A percentile compares a stretch with the other conserved stretches of the same genome.
phyloP scores from a whole-genome alignment of 2,888 invertebrate genomes.

The Diarsia brunnea region DNA sequence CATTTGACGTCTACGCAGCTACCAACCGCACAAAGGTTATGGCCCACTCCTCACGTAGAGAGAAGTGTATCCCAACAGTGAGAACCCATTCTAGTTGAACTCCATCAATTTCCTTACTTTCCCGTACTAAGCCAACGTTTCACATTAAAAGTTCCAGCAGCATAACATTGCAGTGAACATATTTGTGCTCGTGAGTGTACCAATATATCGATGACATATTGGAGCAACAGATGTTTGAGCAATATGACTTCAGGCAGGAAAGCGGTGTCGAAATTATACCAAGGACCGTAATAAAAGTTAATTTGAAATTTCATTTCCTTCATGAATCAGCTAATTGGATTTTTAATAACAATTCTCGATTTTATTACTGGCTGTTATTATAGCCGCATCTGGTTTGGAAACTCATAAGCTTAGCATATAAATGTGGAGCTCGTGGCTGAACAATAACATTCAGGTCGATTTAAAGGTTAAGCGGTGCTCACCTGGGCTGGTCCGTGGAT shows the following conservation, averaged over 20 bases:
- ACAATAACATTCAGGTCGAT: no score
- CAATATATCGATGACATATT: slow-evolving; percentile 54
- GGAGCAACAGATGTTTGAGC: slow-evolving; percentile 55
- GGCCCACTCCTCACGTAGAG: no score
- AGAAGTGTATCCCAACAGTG: no score
- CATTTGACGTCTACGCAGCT: background rate
- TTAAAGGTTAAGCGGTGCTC: no score
- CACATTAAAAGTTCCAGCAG: background rate
- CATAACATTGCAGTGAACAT: background rate
- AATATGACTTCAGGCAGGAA: slow-evolving; percentile 46
- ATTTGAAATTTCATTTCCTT: slow-evolving; percentile 54
- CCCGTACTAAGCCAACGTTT: background rate
- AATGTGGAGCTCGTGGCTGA: no score
- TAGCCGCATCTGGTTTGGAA: background rate
- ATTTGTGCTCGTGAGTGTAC: slow-evolving; percentile 1
- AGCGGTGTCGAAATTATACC: slow-evolving; percentile 50
- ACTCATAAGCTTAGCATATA: background rate
- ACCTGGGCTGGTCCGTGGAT: no score
- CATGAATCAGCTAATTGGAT: slow-evolving; percentile 36
- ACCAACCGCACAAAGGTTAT: no score
- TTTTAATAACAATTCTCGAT: slow-evolving; percentile 1
- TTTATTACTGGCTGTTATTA: slow-evolving; percentile 19
- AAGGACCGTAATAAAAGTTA: slow-evolving; percentile 49
- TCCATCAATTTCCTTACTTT: no score
- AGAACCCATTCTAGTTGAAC: no score